Evolutionary conservation across 2,888 invertebrate genomes (phyloP).

Genomic region (Miltochrista miniata): DNA sequence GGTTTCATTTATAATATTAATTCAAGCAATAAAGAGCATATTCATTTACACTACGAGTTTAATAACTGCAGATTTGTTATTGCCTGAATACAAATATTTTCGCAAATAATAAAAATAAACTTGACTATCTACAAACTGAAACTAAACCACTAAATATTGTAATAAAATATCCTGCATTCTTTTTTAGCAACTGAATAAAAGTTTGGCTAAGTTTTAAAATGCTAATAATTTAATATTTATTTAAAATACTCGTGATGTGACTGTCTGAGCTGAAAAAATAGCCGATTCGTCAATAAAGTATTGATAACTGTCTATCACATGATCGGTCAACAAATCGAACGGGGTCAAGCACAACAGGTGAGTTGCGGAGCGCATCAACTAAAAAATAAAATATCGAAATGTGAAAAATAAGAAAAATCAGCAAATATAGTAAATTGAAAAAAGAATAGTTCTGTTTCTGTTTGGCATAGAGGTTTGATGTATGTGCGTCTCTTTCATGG

Average conservation of each 20-base stretch:
- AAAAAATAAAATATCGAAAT: slow-evolving; percentile 84
- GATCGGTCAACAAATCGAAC: slow-evolving; percentile 78
- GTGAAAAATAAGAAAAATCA: slow-evolving; percentile 83
- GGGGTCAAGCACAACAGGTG: slow-evolving; percentile 84
- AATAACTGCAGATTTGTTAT: too few species aligned
- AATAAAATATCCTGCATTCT: too few species aligned
- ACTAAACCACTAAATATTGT: too few species aligned
- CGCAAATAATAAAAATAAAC: too few species aligned
- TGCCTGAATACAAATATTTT: too few species aligned
- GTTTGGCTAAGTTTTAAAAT: too few species aligned
- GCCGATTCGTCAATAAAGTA: slow-evolving; percentile 56
- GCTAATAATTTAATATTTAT: too few species aligned
- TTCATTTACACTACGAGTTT: too few species aligned
- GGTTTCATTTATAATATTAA: too few species aligned
- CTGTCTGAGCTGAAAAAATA: slow-evolving; percentile 28
- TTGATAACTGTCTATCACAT: slow-evolving; percentile 76
- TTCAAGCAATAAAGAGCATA: too few species aligned
- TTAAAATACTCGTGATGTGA: background rate
- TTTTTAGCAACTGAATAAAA: too few species aligned
- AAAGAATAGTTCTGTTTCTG: slow-evolving; percentile 65
- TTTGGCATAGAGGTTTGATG: slow-evolving; percentile 33
- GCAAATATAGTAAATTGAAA: slow-evolving; percentile 82
- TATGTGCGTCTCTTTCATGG: slow-evolving; percentile 59
- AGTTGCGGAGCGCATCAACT: slow-evolving; percentile 81
- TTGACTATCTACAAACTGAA: too few species aligned